Base-by-base conservation (phyloP, 2,797 vertebrate genomes). In the Erethizon dorsatum region DNA sequence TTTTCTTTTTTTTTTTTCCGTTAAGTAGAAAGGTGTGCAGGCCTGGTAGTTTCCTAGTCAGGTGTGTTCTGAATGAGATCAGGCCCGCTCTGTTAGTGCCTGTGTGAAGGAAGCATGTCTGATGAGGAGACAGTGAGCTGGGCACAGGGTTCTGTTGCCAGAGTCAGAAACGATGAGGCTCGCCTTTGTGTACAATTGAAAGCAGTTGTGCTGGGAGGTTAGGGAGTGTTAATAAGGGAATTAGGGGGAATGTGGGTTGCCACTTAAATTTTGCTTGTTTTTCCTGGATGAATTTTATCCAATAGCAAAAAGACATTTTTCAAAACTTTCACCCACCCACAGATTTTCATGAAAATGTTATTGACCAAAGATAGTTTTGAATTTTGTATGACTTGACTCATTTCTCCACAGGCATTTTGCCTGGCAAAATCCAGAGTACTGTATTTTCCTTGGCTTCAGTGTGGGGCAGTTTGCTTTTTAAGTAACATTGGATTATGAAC, bases 321-420 rank as follows among this genome's bases (percentile, higher is more conserved):
- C 56, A 97, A 97, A 97, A 96, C 92, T 93, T 97, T 93, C 89
- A 96, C 96, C 97, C 98, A 97, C 97, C 97, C 97, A 97, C 86
- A 91, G 97, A 97, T 97, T 98, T 98, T 98, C 97, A 97, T 78
- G 96, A 97, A 98, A 97, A 98, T 98, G 95, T 98, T 95, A 97
- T 96, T 97, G 94, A 97, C 97, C 97, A 97, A 97, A 98, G 97
- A 92, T 95, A 98, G 97, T 96, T 97, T 98, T 98, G 96, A 97
- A 97, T 98, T 98, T 96, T 97, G 97, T 97, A 97, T 97, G 96
- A 98, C 97, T 98, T 97, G 97, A 98, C 97, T 98, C 97, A 98
- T 97, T 98, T 98, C 98, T 98, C 94, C 97, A 95, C 97, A 98
- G 96, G 96, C 97, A 98, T 98, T 97, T 97, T 97, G 96, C 90